Evolutionary conservation across 2,888 invertebrate species (phyloP), one percentile per base, ranked within the genome.

Genomic region (Agriopis leucophaearia): DNA sequence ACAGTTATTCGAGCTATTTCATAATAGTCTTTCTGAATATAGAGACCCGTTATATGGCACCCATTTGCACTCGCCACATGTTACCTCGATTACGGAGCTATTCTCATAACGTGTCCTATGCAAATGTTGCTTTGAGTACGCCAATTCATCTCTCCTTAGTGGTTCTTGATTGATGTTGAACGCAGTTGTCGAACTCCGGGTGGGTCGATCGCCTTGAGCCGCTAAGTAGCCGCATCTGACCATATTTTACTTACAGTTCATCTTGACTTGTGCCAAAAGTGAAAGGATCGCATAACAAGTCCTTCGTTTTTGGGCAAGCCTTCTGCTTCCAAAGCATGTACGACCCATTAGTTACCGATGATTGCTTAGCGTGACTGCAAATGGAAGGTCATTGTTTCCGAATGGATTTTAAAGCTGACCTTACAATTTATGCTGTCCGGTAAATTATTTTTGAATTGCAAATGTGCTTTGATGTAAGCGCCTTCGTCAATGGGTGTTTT

Each of bases 31-130:
- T n/a, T 79, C 78, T 82, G 82, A 84, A 82, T 78, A 82, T 78
- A 80, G 78, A 82, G 79, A 77, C 75, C 90, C 90, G 91, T 89
- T 90, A 90, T 82, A 79, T 81, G 82, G 83, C 87, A 83, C 82
- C 83, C 87, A 90, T 89, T 90, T 88, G 87, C 86, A 86, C 83
- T 85, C 84, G 80, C 81, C 81, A 78, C 84, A 86, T 87, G 86
- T 85, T 87, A 82, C 88, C 85, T 85, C 83, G 77, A 90, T 90
- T 87, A 85, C 85, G 73, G 77, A 83, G 78, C 80, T 83, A 84
- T 88, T 86, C 84, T 70, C 68, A 72, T 74, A 70, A 83, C 78
- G 80, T 83, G 77, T 81, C 83, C 81, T 73, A 83, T 86, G 86
- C 88, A 89, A 91, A 88, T 88, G 87, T 85, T 84, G 82, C 79